Conservation (phyloP, 2,888 invertebrate species). For the Eupithecia subfuscata region DNA sequence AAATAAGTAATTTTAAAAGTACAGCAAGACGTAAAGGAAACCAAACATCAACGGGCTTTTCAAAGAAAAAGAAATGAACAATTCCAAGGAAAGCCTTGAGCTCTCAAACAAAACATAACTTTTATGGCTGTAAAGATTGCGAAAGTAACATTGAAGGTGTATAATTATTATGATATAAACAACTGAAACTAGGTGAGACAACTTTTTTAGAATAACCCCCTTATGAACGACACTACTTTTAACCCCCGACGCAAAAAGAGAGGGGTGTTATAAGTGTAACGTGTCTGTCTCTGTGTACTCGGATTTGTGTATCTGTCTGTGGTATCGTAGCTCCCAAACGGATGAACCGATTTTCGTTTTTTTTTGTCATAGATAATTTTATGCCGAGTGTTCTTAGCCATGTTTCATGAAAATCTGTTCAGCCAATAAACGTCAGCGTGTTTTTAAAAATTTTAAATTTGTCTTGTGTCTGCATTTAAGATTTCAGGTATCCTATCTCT, state of each 20-base stretch:
- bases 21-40: slow-evolving; percentile 4
- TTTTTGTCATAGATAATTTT: no score
- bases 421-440: no score
- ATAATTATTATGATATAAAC: slow-evolving; percentile 2
- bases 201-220: background rate
- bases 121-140: slow-evolving; percentile 38
- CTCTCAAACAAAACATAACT: slow-evolving; percentile 37
- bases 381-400: no score
- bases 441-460: no score
- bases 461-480: no score
- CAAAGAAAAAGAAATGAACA: slow-evolving; percentile 29
- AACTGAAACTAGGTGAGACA: background rate
- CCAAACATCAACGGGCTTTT: slow-evolving; percentile 20
- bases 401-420: no score
- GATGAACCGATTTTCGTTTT: no score
- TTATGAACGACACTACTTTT: background rate
- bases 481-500: background rate
- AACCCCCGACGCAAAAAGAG: no score
- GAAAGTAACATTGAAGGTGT: slow-evolving; percentile 14
- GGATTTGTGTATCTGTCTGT: no score
- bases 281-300: no score
- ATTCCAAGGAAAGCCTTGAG: slow-evolving; percentile 37
- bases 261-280: no score
- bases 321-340: no score
- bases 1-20: slow-evolving; percentile 5